Percentiles rank a stretch among this genome's conserved stretches.
Evolutionary conservation across 2,797 vertebrate species (phyloP).

Genomic region (Erpetoichthys calabaricus): DNA sequence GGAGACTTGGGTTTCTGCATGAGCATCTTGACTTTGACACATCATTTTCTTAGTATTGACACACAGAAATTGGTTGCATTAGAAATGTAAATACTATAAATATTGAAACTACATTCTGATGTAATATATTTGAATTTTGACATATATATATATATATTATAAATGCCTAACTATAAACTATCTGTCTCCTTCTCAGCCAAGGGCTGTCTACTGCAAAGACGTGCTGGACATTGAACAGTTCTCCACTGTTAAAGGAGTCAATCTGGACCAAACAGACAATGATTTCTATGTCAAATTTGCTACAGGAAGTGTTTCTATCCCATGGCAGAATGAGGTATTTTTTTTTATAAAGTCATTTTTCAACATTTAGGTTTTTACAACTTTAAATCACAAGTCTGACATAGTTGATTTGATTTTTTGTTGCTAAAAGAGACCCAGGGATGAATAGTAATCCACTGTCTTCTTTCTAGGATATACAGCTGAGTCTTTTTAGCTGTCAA

Average conservation of each 20-base stretch:
- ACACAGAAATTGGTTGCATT: too few species aligned
- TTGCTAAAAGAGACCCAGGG: too few species aligned
- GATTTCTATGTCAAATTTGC: conserved; percentile 58
- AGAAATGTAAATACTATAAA: too few species aligned
- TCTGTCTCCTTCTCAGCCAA: conserved; percentile 36
- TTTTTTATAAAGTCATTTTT: not conserved
- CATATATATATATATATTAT: too few species aligned
- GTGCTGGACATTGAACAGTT: conserved; percentile 75
- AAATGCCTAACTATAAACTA: not conserved
- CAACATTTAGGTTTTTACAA: not conserved
- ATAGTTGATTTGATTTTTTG: too few species aligned
- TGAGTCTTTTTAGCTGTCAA: too few species aligned
- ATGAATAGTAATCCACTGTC: not conserved
- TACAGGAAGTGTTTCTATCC: conserved; percentile 51
- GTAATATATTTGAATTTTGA: too few species aligned
- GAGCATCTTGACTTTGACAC: too few species aligned
- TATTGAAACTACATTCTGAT: too few species aligned
- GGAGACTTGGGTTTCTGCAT: too few species aligned
- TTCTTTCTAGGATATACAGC: not conserved
- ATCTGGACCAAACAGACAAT: conserved; percentile 41
- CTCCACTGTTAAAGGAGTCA: conserved; percentile 55
- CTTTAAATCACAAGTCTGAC: too few species aligned
- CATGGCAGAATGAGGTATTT: conserved; percentile 69
- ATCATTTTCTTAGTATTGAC: too few species aligned
- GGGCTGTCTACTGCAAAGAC: conserved; percentile 66